Evolutionary conservation across 2,113 vertebrate species (phyloP), one percentile per base, ranked within the genome.

Genomic region (Tapirus terrestris): DNA sequence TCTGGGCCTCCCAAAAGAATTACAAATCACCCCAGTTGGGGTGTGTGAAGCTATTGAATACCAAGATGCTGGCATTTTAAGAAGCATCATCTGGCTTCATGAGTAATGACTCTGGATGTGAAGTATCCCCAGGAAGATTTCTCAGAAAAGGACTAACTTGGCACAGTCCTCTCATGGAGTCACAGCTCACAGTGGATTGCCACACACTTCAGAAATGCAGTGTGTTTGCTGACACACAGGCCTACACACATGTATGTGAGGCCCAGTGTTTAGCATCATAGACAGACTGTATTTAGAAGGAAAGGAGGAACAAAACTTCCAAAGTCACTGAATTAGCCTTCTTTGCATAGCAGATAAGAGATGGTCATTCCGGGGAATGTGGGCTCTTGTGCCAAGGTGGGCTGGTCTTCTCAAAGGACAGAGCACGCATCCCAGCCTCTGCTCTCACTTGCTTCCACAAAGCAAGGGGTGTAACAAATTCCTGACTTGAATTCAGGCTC

Each of bases 171-270:
- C 82, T 58, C 1, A 8, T 45, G 82, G 51, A 92, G 58, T 92
- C 56, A 68, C 0, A 5, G 61, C 94, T 97, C 82, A 70, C 72
- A 72, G 82, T 33, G 31, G 61, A 91, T 89, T 90, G 83, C 67
- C 88, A 89, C 51, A 9, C 8, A 10, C 86, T 94, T n/a, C 39
- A 61, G 95, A 81, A 48, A 96, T 63, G 20, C 92, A 75, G 87
- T 3, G 3, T 96, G 94, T 97, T 97, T 97, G 93, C 98, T 85
- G 83, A 97, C 92, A 95, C 53, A 87, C 5, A 60, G 68, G 75
- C 93, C 96, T 70, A 97, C 70, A 60, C 87, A 80, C 87, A 70
- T 17, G 51, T 9, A 56, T 70, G 5, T 5, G 20, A 82, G 63
- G 72, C 53, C 48, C 76, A 51, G 33, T 96, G 73, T 96, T 96